phyloP scores from a whole-genome alignment of 2,797 vertebrate species.

The Poecilia picta region DNA sequence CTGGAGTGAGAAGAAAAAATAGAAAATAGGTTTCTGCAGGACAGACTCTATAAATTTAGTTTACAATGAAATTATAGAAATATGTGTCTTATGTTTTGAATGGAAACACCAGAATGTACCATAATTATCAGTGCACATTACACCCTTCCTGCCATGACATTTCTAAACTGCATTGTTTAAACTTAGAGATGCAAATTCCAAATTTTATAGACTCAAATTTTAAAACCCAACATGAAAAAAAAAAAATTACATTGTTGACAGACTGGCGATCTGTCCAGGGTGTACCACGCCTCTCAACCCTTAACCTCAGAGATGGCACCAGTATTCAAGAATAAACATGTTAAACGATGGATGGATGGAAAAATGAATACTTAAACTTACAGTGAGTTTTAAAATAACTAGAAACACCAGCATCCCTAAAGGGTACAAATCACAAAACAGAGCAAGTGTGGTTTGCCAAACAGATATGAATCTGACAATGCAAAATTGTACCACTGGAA shows the following conservation, averaged over 20 bases:
- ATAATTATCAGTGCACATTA: slow-evolving; percentile 15
- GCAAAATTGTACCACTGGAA: background rate
- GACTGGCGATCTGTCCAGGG: no score
- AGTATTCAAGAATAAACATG: no score
- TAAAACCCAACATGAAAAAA: slow-evolving; percentile 14
- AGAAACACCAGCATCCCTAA: background rate
- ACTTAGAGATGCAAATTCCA: background rate
- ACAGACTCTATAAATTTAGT: background rate
- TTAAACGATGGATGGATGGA: no score
- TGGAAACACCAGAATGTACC: slow-evolving; percentile 7
- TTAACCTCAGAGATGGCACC: no score
- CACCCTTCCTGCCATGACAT: slow-evolving; percentile 10
- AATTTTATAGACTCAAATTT: slow-evolving; percentile 10
- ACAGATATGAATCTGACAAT: background rate
- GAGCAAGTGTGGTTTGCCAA: background rate
- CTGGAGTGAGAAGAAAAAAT: background rate
- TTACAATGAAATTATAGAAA: background rate
- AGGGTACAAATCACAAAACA: background rate
- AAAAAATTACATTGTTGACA: background rate
- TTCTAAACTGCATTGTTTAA: slow-evolving; percentile 17
- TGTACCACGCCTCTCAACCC: no score
- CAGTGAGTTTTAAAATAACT: background rate
- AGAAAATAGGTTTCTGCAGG: background rate
- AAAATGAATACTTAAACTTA: no score
- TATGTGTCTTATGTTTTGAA: background rate